These are phyloP conservation scores for human DNA, from an alignment of 2,113 vertebrate genomes.

Conservation along the genomic window GRCh38 chr1:119937501-119938000, in stretches of 20 bases:
- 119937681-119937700: not conserved
- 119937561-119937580: not conserved
- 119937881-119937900: constrained; percentile 92
- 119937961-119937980: constrained; percentile 92
- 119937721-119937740: not conserved
- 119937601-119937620: not conserved
- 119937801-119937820: not conserved
- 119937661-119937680: not conserved
- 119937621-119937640: not conserved
- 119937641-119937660: not conserved
- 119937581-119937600: not conserved
- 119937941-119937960: constrained; percentile 86
- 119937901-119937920: constrained; percentile 94
- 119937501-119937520: not conserved
- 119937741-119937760: not conserved
- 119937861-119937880: constrained; percentile 86
- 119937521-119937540: too few species aligned
- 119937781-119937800: not conserved
- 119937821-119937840: not conserved
- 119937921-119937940: constrained; percentile 86
- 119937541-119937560: not conserved
- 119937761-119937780: not conserved
- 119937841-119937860: constrained; percentile 82
- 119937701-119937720: not conserved
- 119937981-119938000: constrained; percentile 89